A percentile compares a stretch with the other conserved stretches of the same genome.
These are phyloP conservation scores for Chaenocephalus aceratus DNA, from an alignment of 2,113 vertebrate genomes.

Conservation along the genomic window DNA sequence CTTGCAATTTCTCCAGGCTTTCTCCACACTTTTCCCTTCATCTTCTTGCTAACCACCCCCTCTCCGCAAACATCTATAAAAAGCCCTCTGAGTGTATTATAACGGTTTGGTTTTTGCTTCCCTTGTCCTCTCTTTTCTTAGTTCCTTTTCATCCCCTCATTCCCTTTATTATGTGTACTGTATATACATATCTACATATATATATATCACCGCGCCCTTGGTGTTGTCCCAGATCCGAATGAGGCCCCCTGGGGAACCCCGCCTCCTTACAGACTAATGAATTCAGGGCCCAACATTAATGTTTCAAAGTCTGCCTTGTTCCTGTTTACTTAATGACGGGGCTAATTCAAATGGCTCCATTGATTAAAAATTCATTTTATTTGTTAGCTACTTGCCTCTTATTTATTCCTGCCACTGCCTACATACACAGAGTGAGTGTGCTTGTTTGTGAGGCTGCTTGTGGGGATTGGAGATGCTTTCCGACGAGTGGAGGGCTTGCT, in stretches of 20 bases:
- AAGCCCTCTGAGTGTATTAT: constrained; percentile 37
- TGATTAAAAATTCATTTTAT: constrained; percentile 83
- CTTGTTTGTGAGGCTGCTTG: constrained; percentile 25
- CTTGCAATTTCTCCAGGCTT: constrained; percentile 48
- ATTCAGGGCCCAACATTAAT: constrained; percentile 75
- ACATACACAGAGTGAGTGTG: constrained; percentile 45
- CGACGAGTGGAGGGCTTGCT: constrained; percentile 46
- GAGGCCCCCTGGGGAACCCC: constrained; percentile 61
- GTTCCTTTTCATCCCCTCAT: constrained; percentile 7
- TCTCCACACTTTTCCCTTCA: constrained; percentile 32
- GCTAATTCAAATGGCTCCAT: constrained; percentile 75
- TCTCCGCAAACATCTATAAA: constrained; percentile 60
- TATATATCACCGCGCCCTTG: constrained; percentile 43
- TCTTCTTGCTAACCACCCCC: constrained; percentile 39
- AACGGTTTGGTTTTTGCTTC: constrained; percentile 26
- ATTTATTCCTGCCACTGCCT: constrained; percentile 59
- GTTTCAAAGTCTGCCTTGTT: constrained; percentile 75
- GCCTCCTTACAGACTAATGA: constrained; percentile 62
- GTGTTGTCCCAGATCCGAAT: constrained; percentile 72
- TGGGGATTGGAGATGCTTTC: constrained; percentile 13
- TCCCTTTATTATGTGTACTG: constrained; percentile 11
- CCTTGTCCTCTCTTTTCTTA: constrained; percentile 12
- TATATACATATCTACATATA: constrained; percentile 35
- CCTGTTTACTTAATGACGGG: constrained; percentile 80
- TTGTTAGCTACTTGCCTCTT: constrained; percentile 74